Conservation (phyloP, 2,888 invertebrate genomes). For the Creontiades dilutus region DNA sequence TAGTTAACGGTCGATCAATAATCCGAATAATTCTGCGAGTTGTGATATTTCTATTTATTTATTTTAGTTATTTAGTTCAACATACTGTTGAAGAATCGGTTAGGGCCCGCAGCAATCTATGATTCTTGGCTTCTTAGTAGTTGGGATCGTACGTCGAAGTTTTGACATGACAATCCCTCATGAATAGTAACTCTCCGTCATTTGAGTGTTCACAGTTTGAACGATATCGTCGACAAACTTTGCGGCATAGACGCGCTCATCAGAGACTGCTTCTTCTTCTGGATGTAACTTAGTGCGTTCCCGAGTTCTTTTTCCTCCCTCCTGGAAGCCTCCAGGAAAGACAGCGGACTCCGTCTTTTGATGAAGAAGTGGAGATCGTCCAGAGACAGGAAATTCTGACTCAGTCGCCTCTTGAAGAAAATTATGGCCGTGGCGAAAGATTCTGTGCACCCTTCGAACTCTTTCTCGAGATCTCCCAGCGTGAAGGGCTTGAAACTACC, state of each 20-base stretch:
- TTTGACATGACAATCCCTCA: too few relatives aligned
- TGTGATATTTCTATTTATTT: too few relatives aligned
- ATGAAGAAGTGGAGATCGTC: constrained; percentile 70
- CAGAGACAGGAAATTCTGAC: constrained; percentile 51
- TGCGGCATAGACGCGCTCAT: neutral
- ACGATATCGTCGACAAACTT: neutral
- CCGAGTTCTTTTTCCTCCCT: constrained; percentile 40
- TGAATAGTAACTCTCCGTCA: too few relatives aligned
- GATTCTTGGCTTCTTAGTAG: too few relatives aligned
- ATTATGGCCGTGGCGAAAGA: constrained; percentile 61
- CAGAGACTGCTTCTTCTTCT: neutral
- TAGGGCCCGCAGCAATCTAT: too few relatives aligned
- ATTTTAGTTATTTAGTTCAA: too few relatives aligned
- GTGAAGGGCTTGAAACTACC: constrained; percentile 52
- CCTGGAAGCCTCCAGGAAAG: constrained; percentile 29
- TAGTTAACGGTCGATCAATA: too few relatives aligned
- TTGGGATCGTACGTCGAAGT: too few relatives aligned
- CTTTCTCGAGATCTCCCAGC: constrained; percentile 52
- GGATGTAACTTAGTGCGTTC: neutral
- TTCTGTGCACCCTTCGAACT: constrained; percentile 56
- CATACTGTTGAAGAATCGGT: too few relatives aligned
- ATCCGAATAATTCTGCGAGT: too few relatives aligned
- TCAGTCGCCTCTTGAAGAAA: constrained; percentile 61
- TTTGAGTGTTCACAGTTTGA: neutral
- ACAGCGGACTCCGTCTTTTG: constrained; percentile 51